Conservation (phyloP, 1,140 invertebrate genomes). For the Heterodera carotae region DNA sequence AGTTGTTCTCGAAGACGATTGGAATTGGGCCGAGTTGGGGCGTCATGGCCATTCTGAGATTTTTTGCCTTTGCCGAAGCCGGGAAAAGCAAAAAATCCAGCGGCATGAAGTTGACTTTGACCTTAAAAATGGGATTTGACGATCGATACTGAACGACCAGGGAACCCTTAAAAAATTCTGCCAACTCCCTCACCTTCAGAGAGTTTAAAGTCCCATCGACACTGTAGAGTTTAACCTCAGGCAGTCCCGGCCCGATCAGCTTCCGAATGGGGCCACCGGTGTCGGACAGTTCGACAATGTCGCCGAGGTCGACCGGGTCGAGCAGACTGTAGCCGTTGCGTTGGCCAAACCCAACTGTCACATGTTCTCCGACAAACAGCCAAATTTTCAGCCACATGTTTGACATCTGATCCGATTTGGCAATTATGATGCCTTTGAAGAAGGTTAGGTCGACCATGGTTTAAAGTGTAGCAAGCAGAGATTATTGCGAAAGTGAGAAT, state of each 20-base stretch:
- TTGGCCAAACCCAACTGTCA: neutral
- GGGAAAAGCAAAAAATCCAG: slow-evolving; percentile 16
- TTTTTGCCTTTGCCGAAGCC: slow-evolving; percentile 1
- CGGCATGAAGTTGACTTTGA: slow-evolving; percentile 4
- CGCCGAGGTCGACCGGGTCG: neutral
- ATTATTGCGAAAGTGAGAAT: too few relatives aligned
- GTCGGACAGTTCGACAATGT: neutral
- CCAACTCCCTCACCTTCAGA: neutral
- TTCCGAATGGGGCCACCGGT: neutral
- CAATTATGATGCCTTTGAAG: neutral
- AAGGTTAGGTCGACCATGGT: too few relatives aligned
- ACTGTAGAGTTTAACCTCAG: neutral
- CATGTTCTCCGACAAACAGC: neutral
- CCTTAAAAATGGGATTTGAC: neutral
- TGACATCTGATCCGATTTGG: neutral
- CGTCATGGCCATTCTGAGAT: neutral
- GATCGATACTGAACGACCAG: too few relatives aligned
- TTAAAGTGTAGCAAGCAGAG: too few relatives aligned
- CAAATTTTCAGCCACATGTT: neutral
- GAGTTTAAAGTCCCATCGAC: neutral
- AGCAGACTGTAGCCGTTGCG: neutral
- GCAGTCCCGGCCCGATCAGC: neutral
- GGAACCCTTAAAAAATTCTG: neutral
- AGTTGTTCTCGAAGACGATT: slow-evolving; percentile 13
- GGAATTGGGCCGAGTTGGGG: neutral